These are phyloP conservation scores for Sylvia borin DNA, from an alignment of 2,797 vertebrate genomes.

Conservation along the genomic window DNA sequence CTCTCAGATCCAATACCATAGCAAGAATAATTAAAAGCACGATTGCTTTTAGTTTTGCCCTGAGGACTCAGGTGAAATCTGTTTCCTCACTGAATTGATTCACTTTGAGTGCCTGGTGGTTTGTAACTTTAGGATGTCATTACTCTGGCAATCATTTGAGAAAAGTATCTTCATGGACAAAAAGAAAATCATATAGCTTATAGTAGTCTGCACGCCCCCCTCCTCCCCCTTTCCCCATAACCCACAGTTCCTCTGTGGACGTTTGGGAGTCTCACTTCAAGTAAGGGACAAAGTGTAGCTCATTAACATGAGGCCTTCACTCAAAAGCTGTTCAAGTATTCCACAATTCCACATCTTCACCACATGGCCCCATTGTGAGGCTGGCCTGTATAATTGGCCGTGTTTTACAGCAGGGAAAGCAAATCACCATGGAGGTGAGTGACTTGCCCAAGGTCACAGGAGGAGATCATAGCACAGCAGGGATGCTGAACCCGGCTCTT, in stretches of 20 bases:
- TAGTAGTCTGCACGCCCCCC: background rate
- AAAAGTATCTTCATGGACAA: background rate
- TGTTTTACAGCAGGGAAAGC: background rate
- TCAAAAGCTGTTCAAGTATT: background rate
- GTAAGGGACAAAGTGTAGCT: background rate
- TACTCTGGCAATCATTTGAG: background rate
- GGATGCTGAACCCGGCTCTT: conserved; percentile 9
- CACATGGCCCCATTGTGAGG: background rate
- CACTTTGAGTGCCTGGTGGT: background rate
- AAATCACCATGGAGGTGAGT: background rate
- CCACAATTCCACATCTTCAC: background rate
- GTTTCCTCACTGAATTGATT: conserved; percentile 24
- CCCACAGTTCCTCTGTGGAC: background rate
- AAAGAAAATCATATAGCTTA: background rate
- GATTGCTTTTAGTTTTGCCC: background rate
- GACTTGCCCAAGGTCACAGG: conserved; percentile 16
- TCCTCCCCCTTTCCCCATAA: no score
- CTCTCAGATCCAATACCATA: background rate
- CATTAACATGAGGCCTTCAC: background rate
- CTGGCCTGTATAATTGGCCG: background rate
- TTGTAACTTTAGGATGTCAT: conserved; percentile 31
- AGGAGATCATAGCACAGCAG: background rate
- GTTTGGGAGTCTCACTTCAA: background rate
- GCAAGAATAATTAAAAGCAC: conserved; percentile 30
- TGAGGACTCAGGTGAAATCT: conserved; percentile 31